A percentile compares a stretch with the other conserved stretches of the same genome.
These are phyloP conservation scores for Oscheius sp. DNA, from an alignment of 2,888 invertebrate species.

Conservation along the genomic window DNA sequence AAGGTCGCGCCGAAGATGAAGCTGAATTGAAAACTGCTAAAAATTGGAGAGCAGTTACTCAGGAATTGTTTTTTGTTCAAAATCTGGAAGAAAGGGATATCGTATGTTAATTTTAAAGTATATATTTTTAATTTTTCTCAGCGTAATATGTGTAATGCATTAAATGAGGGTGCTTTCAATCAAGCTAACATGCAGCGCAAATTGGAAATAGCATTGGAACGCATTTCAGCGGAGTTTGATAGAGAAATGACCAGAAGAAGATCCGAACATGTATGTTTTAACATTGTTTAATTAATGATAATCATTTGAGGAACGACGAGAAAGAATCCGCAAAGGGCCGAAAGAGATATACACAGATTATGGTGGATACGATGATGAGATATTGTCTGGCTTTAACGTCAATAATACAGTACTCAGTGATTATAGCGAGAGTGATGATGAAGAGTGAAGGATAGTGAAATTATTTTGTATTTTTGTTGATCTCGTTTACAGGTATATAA, in stretches of 20 bases:
- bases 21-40: background rate
- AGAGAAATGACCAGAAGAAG: background rate
- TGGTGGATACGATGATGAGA: background rate
- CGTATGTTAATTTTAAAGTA: background rate
- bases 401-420: too few relatives aligned
- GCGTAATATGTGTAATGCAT: constrained; percentile 3
- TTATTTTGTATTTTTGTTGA: too few relatives aligned
- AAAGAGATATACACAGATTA: background rate
- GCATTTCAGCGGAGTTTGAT: background rate
- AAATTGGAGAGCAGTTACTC: background rate
- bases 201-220: background rate
- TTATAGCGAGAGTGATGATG: too few relatives aligned
- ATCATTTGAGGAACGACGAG: background rate
- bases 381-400: too few relatives aligned
- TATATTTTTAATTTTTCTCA: background rate
- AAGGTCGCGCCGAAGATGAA: background rate
- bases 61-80: constrained; percentile 1
- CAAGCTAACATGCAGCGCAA: background rate
- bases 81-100: background rate
- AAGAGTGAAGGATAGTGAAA: too few relatives aligned
- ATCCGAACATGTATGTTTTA: constrained; percentile 5
- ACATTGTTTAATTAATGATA: background rate
- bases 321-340: background rate
- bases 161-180: background rate
- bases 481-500: too few relatives aligned